Evolutionary conservation across 2,113 vertebrate genomes (phyloP), one percentile per base, ranked within the genome.

Genomic region (Bos javanicus): DNA sequence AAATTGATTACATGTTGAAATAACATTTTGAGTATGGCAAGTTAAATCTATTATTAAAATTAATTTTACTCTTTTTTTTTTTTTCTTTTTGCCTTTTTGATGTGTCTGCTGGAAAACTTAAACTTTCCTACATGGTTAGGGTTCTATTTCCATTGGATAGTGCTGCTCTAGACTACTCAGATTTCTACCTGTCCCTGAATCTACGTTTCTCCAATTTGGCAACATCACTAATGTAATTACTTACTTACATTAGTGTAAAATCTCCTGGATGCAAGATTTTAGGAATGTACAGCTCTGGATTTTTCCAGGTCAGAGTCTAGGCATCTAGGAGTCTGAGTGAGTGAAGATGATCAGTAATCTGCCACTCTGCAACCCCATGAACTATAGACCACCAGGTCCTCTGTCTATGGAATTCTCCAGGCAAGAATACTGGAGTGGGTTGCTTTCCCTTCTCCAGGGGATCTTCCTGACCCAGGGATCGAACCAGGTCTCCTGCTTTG

Each of bases 41-140:
- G 16, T 56, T 91, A 94, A 94, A 83, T 78, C 67, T 84, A 2
- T 80, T 48, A 43, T 67, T 56, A 25, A 57, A 91, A 76, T 67
- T 33, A 50, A 48, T 28, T 5, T 5, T 43, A 23, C 17, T 36
- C 6, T 2, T 60, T 89, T 86, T 17, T 80, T 56, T 28, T 84
- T 80, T 33, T 39, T 80, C 46, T 26, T 84, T 80, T 33, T 33
- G 7, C 28, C 19, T 80, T 93, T 95, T 64, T 19, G 74, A 10
- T 19, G 17, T 25, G 4, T 76, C 30, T 92, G 13, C 78, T 46
- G 46, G 87, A 78, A 36, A 93, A 36, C 30, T 25, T 21, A 8
- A 88, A 48, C 14, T 46, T 48, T 36, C 5, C 23, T 14, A 7
- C 3, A 12, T 36, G 33, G 19, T 25, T 25, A 26, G 7, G 1